Evolutionary conservation across 2,797 vertebrate species (phyloP).

Genomic region (Distichodus sexfasciatus): DNA sequence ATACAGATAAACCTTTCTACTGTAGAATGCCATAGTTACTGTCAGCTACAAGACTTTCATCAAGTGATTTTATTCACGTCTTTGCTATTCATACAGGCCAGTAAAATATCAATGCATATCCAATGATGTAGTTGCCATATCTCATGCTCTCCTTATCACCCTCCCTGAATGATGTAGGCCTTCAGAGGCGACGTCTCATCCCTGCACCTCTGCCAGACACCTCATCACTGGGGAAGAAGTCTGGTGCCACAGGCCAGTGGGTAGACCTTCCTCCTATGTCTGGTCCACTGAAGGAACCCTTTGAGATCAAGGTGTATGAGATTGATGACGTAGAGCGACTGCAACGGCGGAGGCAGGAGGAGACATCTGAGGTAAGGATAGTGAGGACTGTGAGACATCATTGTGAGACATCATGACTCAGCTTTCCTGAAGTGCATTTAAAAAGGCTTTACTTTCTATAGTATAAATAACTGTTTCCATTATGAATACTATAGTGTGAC

Average conservation of each 20-base stretch:
- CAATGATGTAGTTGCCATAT: slow-evolving; percentile 31
- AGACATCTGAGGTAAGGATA: slow-evolving; percentile 68
- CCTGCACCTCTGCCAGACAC: slow-evolving; percentile 90
- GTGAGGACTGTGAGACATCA: too few relatives aligned
- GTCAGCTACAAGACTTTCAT: neutral
- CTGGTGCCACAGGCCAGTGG: slow-evolving; percentile 87
- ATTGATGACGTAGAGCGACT: slow-evolving; percentile 96
- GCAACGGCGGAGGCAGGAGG: slow-evolving; percentile 73
- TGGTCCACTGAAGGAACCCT: slow-evolving; percentile 91
- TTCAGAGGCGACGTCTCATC: slow-evolving; percentile 92
- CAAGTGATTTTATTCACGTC: too few relatives aligned
- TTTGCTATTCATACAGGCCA: too few relatives aligned
- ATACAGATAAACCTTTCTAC: slow-evolving; percentile 46
- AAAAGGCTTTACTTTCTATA: neutral
- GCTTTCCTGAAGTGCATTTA: neutral
- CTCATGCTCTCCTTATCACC: slow-evolving; percentile 40
- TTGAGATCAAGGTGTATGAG: slow-evolving; percentile 99
- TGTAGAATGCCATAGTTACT: slow-evolving; percentile 38
- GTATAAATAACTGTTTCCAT: neutral
- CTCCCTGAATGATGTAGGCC: slow-evolving; percentile 61
- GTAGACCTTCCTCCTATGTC: slow-evolving; percentile 94
- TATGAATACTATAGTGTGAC: neutral
- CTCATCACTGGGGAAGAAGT: slow-evolving; percentile 87
- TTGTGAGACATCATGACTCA: neutral
- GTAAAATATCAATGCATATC: too few relatives aligned